phyloP scores from a whole-genome alignment of 2,888 invertebrate genomes.

The Hirudinaria manillensis region DNA sequence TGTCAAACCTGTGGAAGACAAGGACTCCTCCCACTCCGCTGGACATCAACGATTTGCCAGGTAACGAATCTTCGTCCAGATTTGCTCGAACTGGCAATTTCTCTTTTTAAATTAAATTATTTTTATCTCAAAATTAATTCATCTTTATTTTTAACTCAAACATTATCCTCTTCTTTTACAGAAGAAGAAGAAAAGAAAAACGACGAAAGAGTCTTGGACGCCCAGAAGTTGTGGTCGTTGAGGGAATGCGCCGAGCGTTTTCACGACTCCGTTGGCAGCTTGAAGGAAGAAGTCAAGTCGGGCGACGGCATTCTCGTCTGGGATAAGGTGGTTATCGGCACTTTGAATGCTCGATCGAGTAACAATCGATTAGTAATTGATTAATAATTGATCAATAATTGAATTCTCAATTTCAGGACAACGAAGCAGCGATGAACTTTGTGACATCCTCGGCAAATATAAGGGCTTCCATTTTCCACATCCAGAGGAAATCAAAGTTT shows the following conservation, averaged over 20 bases:
- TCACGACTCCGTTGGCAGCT: conserved; percentile 62
- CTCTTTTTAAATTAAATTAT: background rate
- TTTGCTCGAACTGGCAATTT: background rate
- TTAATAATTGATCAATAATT: background rate
- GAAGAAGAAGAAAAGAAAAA: background rate
- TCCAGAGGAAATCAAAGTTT: conserved; percentile 78
- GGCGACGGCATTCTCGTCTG: conserved; percentile 72
- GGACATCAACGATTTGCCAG: conserved; percentile 62
- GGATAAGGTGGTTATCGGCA: conserved; percentile 68
- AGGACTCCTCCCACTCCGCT: conserved; percentile 70
- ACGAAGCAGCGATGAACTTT: conserved; percentile 85
- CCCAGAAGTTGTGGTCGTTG: conserved; percentile 74
- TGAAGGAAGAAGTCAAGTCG: conserved; percentile 59
- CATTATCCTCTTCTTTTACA: background rate
- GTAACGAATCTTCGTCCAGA: conserved; percentile 50
- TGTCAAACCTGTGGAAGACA: conserved; percentile 91
- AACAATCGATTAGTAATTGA: no score
- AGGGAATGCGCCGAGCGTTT: conserved; percentile 67
- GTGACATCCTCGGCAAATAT: conserved; percentile 92
- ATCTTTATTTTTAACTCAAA: background rate
- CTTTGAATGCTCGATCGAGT: no score
- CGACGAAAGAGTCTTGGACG: conserved; percentile 46
- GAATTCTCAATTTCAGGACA: conserved; percentile 61
- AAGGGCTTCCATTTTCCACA: conserved; percentile 80
- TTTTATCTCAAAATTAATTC: background rate